Percentiles rank a stretch among this genome's conserved stretches.
Conservation (phyloP, 2,797 vertebrate species). For the Geotrypetes seraphini region DNA sequence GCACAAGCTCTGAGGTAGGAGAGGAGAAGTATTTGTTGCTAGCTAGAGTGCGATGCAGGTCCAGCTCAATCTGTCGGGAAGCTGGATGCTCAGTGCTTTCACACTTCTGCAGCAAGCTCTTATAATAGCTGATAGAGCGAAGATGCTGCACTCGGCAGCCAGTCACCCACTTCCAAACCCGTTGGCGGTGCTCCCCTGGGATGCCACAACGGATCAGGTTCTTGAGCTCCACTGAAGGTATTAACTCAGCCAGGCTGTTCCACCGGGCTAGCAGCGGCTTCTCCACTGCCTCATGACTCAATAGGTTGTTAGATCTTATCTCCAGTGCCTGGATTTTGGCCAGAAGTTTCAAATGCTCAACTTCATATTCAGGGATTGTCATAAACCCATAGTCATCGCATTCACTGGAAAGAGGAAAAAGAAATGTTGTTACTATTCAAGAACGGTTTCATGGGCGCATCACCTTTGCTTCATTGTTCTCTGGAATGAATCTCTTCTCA, state of each 20-base stretch:
- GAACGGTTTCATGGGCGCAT: neutral
- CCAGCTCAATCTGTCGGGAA: slow-evolving; percentile 85
- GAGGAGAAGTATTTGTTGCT: slow-evolving; percentile 80
- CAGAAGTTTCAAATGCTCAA: slow-evolving; percentile 81
- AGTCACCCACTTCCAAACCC: slow-evolving; percentile 77
- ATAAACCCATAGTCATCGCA: slow-evolving; percentile 86
- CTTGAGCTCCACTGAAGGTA: slow-evolving; percentile 63
- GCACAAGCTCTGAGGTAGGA: slow-evolving; percentile 65
- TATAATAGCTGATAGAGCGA: slow-evolving; percentile 54
- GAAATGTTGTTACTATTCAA: too few relatives aligned
- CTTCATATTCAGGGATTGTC: slow-evolving; percentile 76
- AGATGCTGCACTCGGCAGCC: slow-evolving; percentile 41
- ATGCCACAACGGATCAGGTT: slow-evolving; percentile 68
- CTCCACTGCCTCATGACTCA: slow-evolving; percentile 59
- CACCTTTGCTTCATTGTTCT: neutral
- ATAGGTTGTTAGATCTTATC: slow-evolving; percentile 75
- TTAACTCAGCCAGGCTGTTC: slow-evolving; percentile 60
- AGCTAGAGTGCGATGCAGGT: slow-evolving; percentile 84
- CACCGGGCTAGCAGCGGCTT: slow-evolving; percentile 64
- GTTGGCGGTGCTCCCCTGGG: slow-evolving; percentile 64
- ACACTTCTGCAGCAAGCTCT: slow-evolving; percentile 61
- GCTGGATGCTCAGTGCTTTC: slow-evolving; percentile 57
- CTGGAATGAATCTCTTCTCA: too few relatives aligned
- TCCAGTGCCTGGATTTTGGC: slow-evolving; percentile 86
- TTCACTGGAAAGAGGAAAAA: slow-evolving; percentile 51